A percentile compares a stretch with the other conserved stretches of the same genome.
These are phyloP conservation scores for Acrocyrtus sp. DNA, from an alignment of 2,888 invertebrate species.

Conservation along the genomic window DNA sequence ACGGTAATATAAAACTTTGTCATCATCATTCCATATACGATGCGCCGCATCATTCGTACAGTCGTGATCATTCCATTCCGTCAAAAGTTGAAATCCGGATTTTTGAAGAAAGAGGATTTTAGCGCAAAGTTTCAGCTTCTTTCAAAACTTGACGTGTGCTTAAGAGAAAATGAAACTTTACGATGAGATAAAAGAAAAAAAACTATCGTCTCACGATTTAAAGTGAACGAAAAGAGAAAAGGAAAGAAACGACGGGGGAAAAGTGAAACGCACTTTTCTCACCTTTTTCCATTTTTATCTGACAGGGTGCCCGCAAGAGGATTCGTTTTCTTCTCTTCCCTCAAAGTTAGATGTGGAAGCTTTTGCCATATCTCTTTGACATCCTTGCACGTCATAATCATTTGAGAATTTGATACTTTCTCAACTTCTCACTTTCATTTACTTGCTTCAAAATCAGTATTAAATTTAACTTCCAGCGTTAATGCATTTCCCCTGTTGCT, in stretches of 20 bases:
- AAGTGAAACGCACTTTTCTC: no score
- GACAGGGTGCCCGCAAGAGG: no score
- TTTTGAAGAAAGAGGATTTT: slow-evolving; percentile 19
- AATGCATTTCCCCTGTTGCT: no score
- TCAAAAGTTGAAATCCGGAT: slow-evolving; percentile 39
- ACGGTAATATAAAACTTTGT: slow-evolving; percentile 29
- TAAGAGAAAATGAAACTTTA: slow-evolving; percentile 37
- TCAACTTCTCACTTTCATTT: slow-evolving; percentile 22
- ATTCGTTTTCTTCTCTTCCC: no score
- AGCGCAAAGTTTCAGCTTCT: not conserved
- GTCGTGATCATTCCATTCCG: slow-evolving; percentile 44
- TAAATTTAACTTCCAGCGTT: no score
- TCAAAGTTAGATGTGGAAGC: no score
- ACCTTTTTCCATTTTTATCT: no score
- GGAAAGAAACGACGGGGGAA: no score
- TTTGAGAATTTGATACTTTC: slow-evolving; percentile 39
- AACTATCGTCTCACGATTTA: no score
- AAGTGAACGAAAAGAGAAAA: no score
- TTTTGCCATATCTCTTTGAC: slow-evolving; percentile 32
- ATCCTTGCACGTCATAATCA: slow-evolving; percentile 35
- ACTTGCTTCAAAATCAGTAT: no score
- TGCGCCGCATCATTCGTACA: no score
- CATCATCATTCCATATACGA: slow-evolving; percentile 40
- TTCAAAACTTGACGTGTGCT: slow-evolving; percentile 33
- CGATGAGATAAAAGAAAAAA: slow-evolving; percentile 38